Evolutionary conservation across 2,797 vertebrate genomes (phyloP), one percentile per base, ranked within the genome.

Genomic region (Cossypha caffra): DNA sequence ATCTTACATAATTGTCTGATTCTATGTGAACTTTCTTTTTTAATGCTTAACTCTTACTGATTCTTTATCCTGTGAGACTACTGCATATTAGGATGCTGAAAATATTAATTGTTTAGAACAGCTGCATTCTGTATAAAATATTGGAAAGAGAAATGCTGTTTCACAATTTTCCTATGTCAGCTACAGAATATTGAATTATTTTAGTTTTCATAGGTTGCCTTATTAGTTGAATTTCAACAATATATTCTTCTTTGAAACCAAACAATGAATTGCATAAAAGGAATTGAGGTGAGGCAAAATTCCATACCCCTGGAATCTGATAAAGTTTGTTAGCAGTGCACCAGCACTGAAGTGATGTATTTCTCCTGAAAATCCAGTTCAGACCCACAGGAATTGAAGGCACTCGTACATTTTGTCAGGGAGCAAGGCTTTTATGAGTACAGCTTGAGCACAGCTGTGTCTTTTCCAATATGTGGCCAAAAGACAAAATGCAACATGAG

Each of bases 361-460:
- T 96, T 95, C 87, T 95, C 69, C 62, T 91, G 91, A 89, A 97
- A 97, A 92, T 94, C 86, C 85, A 85, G 50, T 78, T 47, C 58
- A 90, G 80, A 38, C 50, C 78, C 94, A 74, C 61, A 69, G 91
- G 76, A 88, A 76, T 69, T 50, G 86, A 93, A 77, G 68, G 54
- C 69, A 96, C 88, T 87, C 59, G 55, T 51, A 86, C 3, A 12
- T 95, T 94, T 97, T 97, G 94, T 94, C 87, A 96, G 92, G 84
- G 86, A 97, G 82, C 72, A 93, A 88, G 45, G 71, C 88, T 97
- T 98, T 98, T 97, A 97, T 90, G 93, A 93, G 74, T 92, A 94
- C 98, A 98, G 97, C 98, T 98, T 98, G 98, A 98, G 97, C 98
- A 98, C 98, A 98, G 98, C 98, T 98, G 98, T 97, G 96, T 96